Evolutionary conservation across 2,888 invertebrate genomes (phyloP).

Genomic region (Ormyrus labotus): DNA sequence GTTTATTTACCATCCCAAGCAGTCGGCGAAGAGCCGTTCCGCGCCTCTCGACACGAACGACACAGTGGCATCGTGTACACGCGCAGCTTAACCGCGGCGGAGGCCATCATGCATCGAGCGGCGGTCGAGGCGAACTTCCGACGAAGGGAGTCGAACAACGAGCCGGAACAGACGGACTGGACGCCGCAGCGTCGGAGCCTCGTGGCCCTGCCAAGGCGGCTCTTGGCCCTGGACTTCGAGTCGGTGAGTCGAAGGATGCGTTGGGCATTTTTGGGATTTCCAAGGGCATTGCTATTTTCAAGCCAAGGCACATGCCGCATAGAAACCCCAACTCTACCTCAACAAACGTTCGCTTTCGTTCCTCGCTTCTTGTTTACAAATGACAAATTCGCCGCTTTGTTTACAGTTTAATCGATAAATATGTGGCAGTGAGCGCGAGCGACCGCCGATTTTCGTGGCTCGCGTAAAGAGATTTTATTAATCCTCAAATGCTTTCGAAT

Average conservation of each 20-base stretch:
- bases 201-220: conserved; percentile 59
- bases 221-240: conserved; percentile 60
- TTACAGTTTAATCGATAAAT: no score
- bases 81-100: conserved; percentile 9
- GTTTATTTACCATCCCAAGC: conserved; percentile 4
- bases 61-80: background rate
- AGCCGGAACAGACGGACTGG: conserved; percentile 13
- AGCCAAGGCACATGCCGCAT: conserved; percentile 86
- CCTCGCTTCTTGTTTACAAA: no score
- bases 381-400: no score
- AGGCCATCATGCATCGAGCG: background rate
- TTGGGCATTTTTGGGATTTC: conserved; percentile 88
- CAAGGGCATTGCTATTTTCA: conserved; percentile 86
- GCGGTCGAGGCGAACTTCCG: conserved; percentile 30
- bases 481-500: no score
- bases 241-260: conserved; percentile 65
- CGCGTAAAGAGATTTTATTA: no score
- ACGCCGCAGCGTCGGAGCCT: conserved; percentile 61
- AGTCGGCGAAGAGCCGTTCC: background rate
- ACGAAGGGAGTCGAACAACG: background rate
- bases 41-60: no score
- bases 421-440: no score
- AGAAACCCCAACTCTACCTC: conserved; percentile 87
- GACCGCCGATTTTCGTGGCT: no score
- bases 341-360: conserved; percentile 71